Evolutionary conservation across 2,797 vertebrate species (phyloP).

Genomic region (Rhinella marina): DNA sequence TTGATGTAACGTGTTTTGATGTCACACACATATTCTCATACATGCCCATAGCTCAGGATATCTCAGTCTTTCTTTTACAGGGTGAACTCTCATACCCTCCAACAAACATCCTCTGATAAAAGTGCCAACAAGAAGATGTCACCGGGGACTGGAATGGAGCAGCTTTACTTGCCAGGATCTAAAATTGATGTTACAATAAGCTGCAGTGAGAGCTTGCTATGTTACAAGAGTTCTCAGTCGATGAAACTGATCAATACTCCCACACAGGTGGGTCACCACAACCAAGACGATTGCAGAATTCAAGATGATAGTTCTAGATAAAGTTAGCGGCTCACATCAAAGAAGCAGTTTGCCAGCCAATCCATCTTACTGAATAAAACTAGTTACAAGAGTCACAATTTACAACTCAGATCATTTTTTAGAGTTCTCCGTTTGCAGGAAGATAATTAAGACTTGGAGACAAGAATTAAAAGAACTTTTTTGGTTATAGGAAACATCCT

Average conservation of each 20-base stretch:
- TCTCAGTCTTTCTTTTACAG: neutral
- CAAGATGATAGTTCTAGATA: constrained; percentile 35
- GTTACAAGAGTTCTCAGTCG: constrained; percentile 47
- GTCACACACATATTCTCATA: neutral
- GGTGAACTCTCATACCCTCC: neutral
- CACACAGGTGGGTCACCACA: constrained; percentile 37
- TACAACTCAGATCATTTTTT: neutral
- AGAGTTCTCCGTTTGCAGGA: neutral
- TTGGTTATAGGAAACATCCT: neutral
- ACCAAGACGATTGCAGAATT: constrained; percentile 13
- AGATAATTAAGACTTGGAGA: neutral
- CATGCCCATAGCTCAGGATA: neutral
- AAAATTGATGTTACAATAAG: constrained; percentile 49
- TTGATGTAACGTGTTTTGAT: too few species aligned
- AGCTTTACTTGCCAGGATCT: constrained; percentile 30
- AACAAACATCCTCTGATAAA: constrained; percentile 52
- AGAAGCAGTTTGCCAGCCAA: constrained; percentile 4
- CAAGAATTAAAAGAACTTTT: neutral
- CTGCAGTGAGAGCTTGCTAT: constrained; percentile 39
- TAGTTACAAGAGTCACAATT: neutral
- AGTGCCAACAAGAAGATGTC: constrained; percentile 3
- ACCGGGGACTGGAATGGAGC: constrained; percentile 20
- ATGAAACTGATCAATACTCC: constrained; percentile 41
- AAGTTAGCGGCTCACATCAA: constrained; percentile 19
- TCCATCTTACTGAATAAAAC: constrained; percentile 24